Base-by-base conservation (phyloP, 2,888 invertebrate genomes). In the Linnaemya tessellans region DNA sequence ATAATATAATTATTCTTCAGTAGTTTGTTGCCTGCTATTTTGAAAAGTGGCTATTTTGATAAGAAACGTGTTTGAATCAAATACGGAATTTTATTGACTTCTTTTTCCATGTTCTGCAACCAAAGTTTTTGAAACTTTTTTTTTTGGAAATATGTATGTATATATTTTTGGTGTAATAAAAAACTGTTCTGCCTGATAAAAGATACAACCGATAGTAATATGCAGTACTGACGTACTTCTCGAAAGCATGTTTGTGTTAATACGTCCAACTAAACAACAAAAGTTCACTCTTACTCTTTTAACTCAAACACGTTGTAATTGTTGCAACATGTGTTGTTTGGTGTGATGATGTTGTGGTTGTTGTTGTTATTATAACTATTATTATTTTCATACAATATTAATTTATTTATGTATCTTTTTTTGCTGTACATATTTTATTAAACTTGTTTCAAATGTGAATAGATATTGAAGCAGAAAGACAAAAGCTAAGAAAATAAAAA, bases 391-490 rank as follows among this genome's bases (percentile, higher is more conserved):
- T 51, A 70, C 46, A 35, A 75, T 71, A 58, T 80, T 68, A 49
- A 62, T 54, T 51, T 25, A 62, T 54, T 41, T 25, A 46, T 41
- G n/a, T n/a, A n/a, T n/a, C n/a, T n/a, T 20, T 11, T 75, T 56
- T 25, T 56, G 41, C 4, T 56, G 54, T 58, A n/a, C n/a, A n/a
- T n/a, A 15, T 80, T 78, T 80, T 60, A 74, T 68, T 75, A 86
- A 86, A 86, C 86, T 86, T 79, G 86, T 86, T 86, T 86, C 58
- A 84, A 84, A 84, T 84, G 80, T 78, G 84, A 84, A 84, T 81
- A 79, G 79, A 80, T 70, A 73, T 73, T 71, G 77, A 74, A 62
- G n/a, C 13, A 10, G 38, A 38, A 38, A 38, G 10, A 38, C 38
- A 3, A 65, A 18, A 56, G 20, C 41, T 41, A 46, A 41, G 30